These are phyloP conservation scores for Campopleginae sp. DNA, from an alignment of 2,888 invertebrate species.

Conservation along the genomic window DNA sequence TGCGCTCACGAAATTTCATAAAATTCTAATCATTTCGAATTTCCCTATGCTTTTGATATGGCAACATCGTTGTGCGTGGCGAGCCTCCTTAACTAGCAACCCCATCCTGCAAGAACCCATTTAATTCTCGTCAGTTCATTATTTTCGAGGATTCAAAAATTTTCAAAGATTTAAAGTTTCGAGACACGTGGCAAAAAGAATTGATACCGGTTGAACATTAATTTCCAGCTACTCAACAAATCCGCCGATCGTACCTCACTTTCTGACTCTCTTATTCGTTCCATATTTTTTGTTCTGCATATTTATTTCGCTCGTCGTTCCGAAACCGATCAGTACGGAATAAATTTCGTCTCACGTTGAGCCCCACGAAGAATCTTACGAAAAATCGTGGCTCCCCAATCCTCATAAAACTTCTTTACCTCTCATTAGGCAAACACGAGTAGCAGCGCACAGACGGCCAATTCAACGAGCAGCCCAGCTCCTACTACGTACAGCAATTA, in stretches of 20 bases:
- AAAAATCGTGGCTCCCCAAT: background rate
- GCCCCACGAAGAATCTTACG: background rate
- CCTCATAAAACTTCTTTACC: background rate
- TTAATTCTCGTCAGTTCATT: background rate
- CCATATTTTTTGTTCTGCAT: background rate
- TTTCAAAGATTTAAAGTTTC: no score
- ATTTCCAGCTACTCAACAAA: background rate
- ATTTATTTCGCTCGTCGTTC: background rate
- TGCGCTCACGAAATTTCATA: no score
- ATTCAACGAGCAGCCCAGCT: conserved; percentile 70
- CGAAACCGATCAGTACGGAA: background rate
- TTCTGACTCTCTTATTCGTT: conserved; percentile 68
- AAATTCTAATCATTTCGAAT: no score
- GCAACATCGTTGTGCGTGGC: no score
- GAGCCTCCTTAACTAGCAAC: no score
- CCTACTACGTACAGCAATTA: conserved; percentile 73
- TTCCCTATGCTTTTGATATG: no score
- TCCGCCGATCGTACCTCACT: conserved; percentile 68
- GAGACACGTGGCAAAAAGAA: background rate
- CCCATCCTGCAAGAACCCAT: background rate
- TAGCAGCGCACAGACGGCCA: conserved; percentile 70
- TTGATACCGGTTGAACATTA: no score
- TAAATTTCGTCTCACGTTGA: background rate
- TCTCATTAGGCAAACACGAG: conserved; percentile 72
- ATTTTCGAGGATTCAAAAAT: no score